Percentiles rank a stretch among this genome's conserved stretches.
Conservation (phyloP, 1,140 invertebrate species). For the Micrasema minimum region DNA sequence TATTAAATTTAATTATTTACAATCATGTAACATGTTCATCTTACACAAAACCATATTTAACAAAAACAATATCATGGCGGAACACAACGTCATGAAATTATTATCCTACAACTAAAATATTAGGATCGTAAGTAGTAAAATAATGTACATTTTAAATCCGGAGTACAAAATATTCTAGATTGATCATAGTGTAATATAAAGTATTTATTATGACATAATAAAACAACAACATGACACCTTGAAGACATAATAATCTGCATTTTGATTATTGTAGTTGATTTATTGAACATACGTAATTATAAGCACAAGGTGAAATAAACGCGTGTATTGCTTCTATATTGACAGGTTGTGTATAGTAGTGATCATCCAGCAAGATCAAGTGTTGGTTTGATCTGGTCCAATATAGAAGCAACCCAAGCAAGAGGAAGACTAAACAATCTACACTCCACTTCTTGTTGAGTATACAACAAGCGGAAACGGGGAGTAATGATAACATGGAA, state of each 20-base stretch:
- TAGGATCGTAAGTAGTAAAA: background rate
- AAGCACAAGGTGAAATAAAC: constrained; percentile 16
- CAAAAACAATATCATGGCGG: constrained; percentile 31
- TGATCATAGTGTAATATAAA: constrained; percentile 11
- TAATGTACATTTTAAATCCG: constrained; percentile 18
- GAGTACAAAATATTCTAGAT: constrained; percentile 22
- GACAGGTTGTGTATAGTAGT: no score
- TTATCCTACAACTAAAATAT: constrained; percentile 15
- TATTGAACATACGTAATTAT: background rate
- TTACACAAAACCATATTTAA: constrained; percentile 28
- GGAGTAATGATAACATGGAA: constrained; percentile 42
- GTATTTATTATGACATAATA: constrained; percentile 16
- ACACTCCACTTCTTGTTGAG: constrained; percentile 4
- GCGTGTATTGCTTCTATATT: background rate
- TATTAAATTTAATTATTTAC: constrained; percentile 13
- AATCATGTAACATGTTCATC: constrained; percentile 28
- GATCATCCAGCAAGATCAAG: no score
- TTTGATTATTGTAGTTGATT: background rate
- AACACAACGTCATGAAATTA: constrained; percentile 20
- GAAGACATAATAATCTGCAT: constrained; percentile 15
- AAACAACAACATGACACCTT: constrained; percentile 14
- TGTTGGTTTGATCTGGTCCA: no score
- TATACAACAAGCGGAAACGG: constrained; percentile 11
- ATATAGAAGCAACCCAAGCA: constrained; percentile 1
- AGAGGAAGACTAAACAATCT: constrained; percentile 15